Evolutionary conservation across 1,140 invertebrate genomes (phyloP).

Genomic region (Procambarus clarkii): DNA sequence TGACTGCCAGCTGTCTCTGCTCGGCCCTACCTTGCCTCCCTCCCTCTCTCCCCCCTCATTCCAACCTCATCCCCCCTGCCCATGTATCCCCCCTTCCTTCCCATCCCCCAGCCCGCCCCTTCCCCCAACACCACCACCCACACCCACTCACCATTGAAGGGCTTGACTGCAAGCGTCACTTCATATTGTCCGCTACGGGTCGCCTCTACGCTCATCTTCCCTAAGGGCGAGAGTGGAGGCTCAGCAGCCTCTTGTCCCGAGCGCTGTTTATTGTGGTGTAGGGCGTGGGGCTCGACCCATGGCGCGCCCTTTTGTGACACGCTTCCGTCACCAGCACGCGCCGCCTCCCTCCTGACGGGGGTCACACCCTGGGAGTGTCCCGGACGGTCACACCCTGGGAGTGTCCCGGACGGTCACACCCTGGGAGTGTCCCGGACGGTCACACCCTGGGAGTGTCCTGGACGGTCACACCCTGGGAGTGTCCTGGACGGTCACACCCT

Average conservation of each 20-base stretch:
- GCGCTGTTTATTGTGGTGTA: constrained; percentile 38
- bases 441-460: too few species aligned
- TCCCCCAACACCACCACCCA: constrained; percentile 44
- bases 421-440: too few species aligned
- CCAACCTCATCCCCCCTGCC: not conserved
- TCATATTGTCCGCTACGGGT: not conserved
- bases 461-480: too few species aligned
- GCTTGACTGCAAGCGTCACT: constrained; percentile 47
- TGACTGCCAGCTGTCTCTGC: constrained; percentile 39
- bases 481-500: too few species aligned
- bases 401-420: too few species aligned
- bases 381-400: too few species aligned
- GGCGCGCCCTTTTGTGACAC: constrained; percentile 20
- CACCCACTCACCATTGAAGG: constrained; percentile 52
- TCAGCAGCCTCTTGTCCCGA: constrained; percentile 23
- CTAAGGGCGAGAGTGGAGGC: constrained; percentile 13
- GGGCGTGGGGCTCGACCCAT: constrained; percentile 31
- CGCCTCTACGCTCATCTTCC: constrained; percentile 7
- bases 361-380: not conserved
- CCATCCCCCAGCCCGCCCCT: not conserved
- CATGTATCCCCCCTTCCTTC: not conserved
- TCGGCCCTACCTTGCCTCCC: constrained; percentile 7
- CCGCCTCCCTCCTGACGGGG: constrained; percentile 20
- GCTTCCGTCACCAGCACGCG: constrained; percentile 24
- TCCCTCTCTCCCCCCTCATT: constrained; percentile 16